These are phyloP conservation scores for Pygocentrus nattereri DNA, from an alignment of 2,797 vertebrate genomes.

Conservation along the genomic window DNA sequence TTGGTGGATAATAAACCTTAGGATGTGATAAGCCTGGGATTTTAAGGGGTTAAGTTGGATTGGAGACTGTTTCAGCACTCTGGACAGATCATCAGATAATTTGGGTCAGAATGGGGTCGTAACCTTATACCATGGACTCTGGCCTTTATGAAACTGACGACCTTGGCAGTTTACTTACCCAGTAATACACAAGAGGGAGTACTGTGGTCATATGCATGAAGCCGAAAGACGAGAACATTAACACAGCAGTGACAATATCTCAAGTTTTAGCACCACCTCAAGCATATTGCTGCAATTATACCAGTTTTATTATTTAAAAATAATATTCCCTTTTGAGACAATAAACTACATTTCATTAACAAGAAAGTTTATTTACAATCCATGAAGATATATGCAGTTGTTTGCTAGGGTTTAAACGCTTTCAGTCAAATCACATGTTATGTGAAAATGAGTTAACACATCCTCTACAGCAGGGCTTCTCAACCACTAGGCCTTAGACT, in stretches of 20 bases:
- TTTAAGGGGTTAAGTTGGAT: too few species aligned
- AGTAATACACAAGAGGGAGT: background rate
- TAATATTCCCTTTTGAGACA: background rate
- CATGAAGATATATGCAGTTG: background rate
- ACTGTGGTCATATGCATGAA: background rate
- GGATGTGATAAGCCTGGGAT: too few species aligned
- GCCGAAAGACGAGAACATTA: background rate
- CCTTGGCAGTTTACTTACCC: background rate
- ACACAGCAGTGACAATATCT: background rate
- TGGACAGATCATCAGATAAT: constrained; percentile 63
- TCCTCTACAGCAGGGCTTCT: too few species aligned
- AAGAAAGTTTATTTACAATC: background rate
- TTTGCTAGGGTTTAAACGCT: too few species aligned
- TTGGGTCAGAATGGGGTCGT: constrained; percentile 27
- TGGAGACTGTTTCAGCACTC: constrained; percentile 64
- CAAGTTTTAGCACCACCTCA: background rate
- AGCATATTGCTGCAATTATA: background rate
- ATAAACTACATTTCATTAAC: background rate
- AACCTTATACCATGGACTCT: constrained; percentile 40
- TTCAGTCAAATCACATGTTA: too few species aligned
- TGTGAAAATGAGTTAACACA: too few species aligned
- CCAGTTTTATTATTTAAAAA: background rate
- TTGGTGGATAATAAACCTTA: too few species aligned
- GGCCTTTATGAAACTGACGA: constrained; percentile 19
- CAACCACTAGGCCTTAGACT: too few species aligned